A percentile compares a stretch with the other conserved stretches of the same genome.
Conservation (phyloP, 1,140 invertebrate genomes). For the Eufriesea mexicana region DNA sequence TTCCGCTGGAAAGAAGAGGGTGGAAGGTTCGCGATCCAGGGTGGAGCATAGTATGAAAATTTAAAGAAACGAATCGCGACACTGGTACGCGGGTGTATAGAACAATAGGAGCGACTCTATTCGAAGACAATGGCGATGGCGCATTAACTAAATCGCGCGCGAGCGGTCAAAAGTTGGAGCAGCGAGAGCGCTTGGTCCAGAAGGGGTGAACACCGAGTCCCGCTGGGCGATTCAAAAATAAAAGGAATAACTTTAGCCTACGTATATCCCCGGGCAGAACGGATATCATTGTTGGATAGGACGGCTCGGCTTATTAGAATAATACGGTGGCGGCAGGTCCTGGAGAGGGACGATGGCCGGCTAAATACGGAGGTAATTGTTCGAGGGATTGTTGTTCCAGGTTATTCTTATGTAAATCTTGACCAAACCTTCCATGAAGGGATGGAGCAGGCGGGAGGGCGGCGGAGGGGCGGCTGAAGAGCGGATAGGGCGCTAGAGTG, state of each 20-base stretch:
- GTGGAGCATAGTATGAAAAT: constrained; percentile 1
- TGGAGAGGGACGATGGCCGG: constrained; percentile 63
- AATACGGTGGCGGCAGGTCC: constrained; percentile 71
- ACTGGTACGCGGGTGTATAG: background rate
- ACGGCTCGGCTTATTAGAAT: constrained; percentile 76
- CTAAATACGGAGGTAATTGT: constrained; percentile 78
- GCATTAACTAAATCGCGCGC: constrained; percentile 47
- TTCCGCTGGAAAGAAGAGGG: background rate
- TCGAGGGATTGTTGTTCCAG: constrained; percentile 79
- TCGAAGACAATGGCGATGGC: constrained; percentile 37
- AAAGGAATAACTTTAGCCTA: constrained; percentile 49
- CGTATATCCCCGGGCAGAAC: constrained; percentile 34
- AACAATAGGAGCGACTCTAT: constrained; percentile 11
- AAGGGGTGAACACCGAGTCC: constrained; percentile 5
- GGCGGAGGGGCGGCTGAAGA: background rate
- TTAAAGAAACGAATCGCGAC: background rate
- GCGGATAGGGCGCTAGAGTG: constrained; percentile 60
- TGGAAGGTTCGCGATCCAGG: too few species aligned
- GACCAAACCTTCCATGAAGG: constrained; percentile 71
- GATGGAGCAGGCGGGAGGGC: background rate
- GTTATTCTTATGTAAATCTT: constrained; percentile 81
- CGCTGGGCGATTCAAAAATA: constrained; percentile 55
- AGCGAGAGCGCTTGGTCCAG: background rate
- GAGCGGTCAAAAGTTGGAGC: background rate
- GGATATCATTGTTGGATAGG: constrained; percentile 64